These are phyloP conservation scores for Neomorphus geoffroyi DNA, from an alignment of 2,797 vertebrate genomes.

Conservation along the genomic window DNA sequence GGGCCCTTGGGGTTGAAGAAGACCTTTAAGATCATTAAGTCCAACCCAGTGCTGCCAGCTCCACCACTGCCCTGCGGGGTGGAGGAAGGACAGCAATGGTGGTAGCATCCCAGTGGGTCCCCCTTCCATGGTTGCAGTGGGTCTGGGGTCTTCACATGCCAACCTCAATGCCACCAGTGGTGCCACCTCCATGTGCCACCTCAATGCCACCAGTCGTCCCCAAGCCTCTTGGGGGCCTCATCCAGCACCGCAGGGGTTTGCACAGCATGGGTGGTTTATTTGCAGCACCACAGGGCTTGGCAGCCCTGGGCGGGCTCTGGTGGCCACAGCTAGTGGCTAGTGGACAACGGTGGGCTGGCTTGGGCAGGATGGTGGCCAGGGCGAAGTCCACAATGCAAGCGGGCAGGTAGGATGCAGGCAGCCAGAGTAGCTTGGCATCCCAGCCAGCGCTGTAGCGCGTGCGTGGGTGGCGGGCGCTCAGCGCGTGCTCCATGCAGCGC, in stretches of 20 bases:
- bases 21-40: no score
- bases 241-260: no score
- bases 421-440: conserved; percentile 94
- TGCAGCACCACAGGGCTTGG: not conserved
- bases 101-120: no score
- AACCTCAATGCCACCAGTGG: no score
- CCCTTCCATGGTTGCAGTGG: no score
- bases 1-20: no score
- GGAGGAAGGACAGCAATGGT: no score
- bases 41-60: no score
- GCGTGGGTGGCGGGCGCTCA: conserved; percentile 84
- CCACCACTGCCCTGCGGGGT: no score
- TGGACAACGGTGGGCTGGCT: conserved; percentile 81
- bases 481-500: conserved; percentile 89
- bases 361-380: conserved; percentile 85
- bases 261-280: not conserved
- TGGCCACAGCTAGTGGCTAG: not conserved
- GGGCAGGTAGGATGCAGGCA: conserved; percentile 92
- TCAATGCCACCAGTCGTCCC: not conserved
- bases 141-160: no score
- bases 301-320: not conserved
- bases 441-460: conserved; percentile 92
- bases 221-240: accelerated
- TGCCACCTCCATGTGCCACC: no score
- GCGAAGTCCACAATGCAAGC: conserved; percentile 84